Percentiles rank a stretch among this genome's conserved stretches.
phyloP scores from a whole-genome alignment of 2,113 vertebrate genomes.

The Pycnonotus jocosus region DNA sequence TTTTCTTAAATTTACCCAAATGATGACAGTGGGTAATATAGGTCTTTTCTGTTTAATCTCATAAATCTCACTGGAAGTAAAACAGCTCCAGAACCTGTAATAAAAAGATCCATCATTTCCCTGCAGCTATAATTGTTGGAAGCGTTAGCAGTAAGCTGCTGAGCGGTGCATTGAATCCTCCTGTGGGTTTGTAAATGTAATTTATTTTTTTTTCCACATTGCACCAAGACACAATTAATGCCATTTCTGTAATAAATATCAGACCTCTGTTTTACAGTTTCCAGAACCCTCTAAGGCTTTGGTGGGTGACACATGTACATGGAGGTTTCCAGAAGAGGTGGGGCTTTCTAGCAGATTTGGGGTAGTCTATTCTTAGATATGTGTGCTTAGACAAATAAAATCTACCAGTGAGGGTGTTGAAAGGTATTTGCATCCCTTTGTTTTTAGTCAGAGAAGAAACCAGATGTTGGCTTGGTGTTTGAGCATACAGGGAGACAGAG shows the following conservation, averaged over 20 bases:
- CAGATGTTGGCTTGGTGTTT: slow-evolving; percentile 2
- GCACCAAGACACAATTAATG: slow-evolving; percentile 2
- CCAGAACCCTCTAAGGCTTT: neutral
- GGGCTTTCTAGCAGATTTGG: neutral
- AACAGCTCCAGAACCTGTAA: slow-evolving; percentile 52
- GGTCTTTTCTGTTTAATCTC: slow-evolving; percentile 39
- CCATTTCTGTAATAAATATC: slow-evolving; percentile 10
- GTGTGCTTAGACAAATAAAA: neutral
- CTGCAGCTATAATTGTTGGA: slow-evolving; percentile 46
- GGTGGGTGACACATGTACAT: neutral
- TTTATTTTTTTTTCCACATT: neutral
- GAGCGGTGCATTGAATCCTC: neutral
- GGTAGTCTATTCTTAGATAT: neutral
- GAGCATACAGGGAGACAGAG: neutral
- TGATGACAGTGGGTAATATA: slow-evolving; percentile 6
- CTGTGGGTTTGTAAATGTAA: slow-evolving; percentile 11
- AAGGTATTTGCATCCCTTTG: neutral
- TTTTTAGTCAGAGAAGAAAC: neutral
- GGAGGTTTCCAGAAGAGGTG: neutral
- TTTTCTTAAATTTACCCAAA: neutral
- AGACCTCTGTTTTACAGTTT: neutral
- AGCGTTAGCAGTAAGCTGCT: neutral
- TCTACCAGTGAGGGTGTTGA: neutral
- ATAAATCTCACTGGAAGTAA: slow-evolving; percentile 45
- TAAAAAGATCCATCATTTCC: slow-evolving; percentile 54